phyloP scores from a whole-genome alignment of 23 tunicate genomes.

The Halocynthia roretzi region DNA sequence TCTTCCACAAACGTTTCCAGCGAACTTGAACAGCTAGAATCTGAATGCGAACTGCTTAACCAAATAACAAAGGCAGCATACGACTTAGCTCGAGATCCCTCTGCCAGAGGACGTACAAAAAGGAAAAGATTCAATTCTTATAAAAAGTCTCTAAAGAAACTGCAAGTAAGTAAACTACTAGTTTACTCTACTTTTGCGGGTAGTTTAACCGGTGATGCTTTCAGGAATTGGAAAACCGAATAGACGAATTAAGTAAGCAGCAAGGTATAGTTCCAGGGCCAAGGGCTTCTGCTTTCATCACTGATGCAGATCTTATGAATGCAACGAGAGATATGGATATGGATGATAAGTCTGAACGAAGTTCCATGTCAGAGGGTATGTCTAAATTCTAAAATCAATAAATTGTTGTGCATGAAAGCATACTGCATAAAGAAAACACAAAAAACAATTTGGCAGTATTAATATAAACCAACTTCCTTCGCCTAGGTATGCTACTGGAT shows the following conservation, averaged over 20 bases:
- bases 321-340: slow-evolving; percentile 19
- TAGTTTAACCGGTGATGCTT: background rate
- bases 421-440: background rate
- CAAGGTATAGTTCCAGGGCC: slow-evolving; percentile 45
- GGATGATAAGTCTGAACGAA: slow-evolving; percentile 59
- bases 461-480: background rate
- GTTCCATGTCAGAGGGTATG: slow-evolving; percentile 70
- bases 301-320: slow-evolving; percentile 23
- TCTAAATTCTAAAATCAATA: background rate
- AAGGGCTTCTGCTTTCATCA: slow-evolving; percentile 60
- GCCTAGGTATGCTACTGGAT: slow-evolving; percentile 40
- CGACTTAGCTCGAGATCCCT: slow-evolving; percentile 58
- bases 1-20: slow-evolving; percentile 19
- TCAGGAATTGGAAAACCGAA: slow-evolving; percentile 43
- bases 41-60: slow-evolving; percentile 50
- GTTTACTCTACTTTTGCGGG: background rate
- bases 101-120: slow-evolving; percentile 39
- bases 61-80: slow-evolving; percentile 76
- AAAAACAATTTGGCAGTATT: background rate
- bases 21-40: slow-evolving; percentile 57
- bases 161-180: slow-evolving; percentile 23
- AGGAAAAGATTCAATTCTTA: slow-evolving; percentile 41
- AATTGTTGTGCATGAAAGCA: background rate
- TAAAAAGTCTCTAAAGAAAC: slow-evolving; percentile 49
- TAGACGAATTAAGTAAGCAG: slow-evolving; percentile 49